Conservation (phyloP, 2,888 invertebrate genomes). For the Argyresthia albistria region DNA sequence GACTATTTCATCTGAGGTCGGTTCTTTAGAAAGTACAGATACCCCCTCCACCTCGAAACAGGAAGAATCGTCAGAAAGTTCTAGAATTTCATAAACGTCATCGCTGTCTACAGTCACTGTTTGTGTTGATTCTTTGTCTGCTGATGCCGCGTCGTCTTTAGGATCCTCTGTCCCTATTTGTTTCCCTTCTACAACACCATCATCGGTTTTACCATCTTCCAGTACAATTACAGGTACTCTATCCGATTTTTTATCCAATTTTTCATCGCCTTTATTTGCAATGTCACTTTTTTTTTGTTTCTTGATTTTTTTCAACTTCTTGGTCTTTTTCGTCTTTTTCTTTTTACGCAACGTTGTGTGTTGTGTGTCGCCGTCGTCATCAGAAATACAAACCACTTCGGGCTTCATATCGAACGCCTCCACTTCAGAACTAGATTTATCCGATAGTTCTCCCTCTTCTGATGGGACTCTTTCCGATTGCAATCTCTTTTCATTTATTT, state of each 20-base stretch:
- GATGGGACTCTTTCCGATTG: constrained; percentile 4
- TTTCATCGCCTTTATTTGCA: neutral
- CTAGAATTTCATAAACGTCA: constrained; percentile 41
- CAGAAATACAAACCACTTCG: constrained; percentile 69
- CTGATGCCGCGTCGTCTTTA: neutral
- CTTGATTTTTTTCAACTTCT: constrained; percentile 36
- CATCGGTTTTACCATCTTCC: too few species aligned
- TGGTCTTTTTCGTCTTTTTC: constrained; percentile 55
- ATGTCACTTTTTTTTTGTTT: constrained; percentile 3
- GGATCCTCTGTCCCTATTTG: neutral
- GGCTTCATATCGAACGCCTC: constrained; percentile 40
- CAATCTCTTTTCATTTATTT: neutral
- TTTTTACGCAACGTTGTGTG: constrained; percentile 35
- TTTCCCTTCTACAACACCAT: neutral
- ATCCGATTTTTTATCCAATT: neutral
- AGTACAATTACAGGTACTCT: neutral
- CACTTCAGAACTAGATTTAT: constrained; percentile 42
- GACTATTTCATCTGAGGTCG: constrained; percentile 53
- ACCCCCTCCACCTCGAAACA: constrained; percentile 43
- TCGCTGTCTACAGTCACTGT: constrained; percentile 11
- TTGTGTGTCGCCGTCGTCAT: constrained; percentile 38
- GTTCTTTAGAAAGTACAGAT: constrained; percentile 53
- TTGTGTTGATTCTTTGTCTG: neutral
- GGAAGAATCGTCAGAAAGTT: constrained; percentile 52
- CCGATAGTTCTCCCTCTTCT: constrained; percentile 46